These are phyloP conservation scores for Pyxicephalus adspersus DNA, from an alignment of 2,113 vertebrate species.

Conservation along the genomic window DNA sequence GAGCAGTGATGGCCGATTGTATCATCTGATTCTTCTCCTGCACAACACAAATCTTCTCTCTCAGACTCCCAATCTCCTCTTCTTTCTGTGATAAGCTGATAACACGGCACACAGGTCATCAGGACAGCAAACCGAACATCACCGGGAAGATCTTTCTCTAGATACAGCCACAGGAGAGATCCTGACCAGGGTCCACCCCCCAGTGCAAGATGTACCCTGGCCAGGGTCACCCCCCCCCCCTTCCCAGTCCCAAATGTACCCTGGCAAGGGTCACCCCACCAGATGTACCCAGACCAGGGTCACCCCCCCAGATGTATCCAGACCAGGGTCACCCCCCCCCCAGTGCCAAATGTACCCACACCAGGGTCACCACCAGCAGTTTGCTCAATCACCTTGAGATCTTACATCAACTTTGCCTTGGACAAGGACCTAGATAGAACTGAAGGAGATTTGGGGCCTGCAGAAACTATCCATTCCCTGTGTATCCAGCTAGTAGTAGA, in stretches of 20 bases:
- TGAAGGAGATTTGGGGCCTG: too few species aligned
- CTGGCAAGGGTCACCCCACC: neutral
- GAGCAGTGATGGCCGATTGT: neutral
- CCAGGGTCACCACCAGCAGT: too few species aligned
- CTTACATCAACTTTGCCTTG: too few species aligned
- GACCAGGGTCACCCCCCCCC: too few species aligned
- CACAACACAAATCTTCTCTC: neutral
- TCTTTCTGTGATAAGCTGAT: constrained; percentile 7
- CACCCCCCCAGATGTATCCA: too few species aligned
- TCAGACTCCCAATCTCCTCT: neutral
- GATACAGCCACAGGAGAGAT: neutral
- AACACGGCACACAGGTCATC: neutral
- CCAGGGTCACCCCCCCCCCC: neutral
- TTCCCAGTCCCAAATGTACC: neutral
- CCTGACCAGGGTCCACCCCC: neutral
- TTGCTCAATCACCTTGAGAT: too few species aligned
- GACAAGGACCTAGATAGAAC: too few species aligned
- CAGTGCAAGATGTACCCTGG: neutral
- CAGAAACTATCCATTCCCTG: too few species aligned
- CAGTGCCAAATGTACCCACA: too few species aligned
- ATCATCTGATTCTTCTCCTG: neutral
- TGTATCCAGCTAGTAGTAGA: too few species aligned
- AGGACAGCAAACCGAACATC: too few species aligned
- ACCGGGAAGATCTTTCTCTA: too few species aligned
- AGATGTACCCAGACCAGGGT: neutral